Conservation (phyloP, 2,797 vertebrate species). For the Phoxinus dragarum region DNA sequence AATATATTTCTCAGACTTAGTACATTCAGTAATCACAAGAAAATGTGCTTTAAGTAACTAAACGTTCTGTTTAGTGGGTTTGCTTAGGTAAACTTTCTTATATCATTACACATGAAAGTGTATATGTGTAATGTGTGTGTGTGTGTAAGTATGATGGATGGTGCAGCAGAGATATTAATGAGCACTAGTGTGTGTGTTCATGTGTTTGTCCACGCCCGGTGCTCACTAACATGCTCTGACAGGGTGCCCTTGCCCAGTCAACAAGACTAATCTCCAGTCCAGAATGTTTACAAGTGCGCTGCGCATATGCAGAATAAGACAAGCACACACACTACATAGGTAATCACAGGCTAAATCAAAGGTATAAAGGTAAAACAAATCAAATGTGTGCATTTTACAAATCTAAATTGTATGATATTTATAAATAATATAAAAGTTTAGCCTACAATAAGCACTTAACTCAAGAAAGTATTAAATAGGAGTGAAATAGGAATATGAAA, state of each 20-base stretch:
- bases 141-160: conserved; percentile 37
- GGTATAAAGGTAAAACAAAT: not conserved
- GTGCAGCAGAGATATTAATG: conserved; percentile 71
- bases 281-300: conserved; percentile 74
- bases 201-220: conserved; percentile 62
- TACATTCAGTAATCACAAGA: not conserved
- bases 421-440: not conserved
- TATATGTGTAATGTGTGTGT: conserved; percentile 42
- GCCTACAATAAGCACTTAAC: not conserved
- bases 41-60: not conserved
- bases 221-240: conserved; percentile 71
- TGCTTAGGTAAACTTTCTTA: not conserved
- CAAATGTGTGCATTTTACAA: not conserved
- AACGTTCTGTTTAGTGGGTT: not conserved
- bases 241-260: conserved; percentile 81
- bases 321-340: conserved; percentile 54
- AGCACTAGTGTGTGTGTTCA: conserved; percentile 60
- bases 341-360: conserved; percentile 24
- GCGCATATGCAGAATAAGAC: conserved; percentile 28
- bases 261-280: conserved; percentile 80
- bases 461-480: too few relatives aligned
- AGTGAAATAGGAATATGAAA: too few relatives aligned
- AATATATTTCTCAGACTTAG: not conserved
- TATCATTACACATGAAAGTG: not conserved
- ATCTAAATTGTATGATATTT: not conserved